Conservation (phyloP, 2,888 invertebrate genomes). For the Aelia acuminata region DNA sequence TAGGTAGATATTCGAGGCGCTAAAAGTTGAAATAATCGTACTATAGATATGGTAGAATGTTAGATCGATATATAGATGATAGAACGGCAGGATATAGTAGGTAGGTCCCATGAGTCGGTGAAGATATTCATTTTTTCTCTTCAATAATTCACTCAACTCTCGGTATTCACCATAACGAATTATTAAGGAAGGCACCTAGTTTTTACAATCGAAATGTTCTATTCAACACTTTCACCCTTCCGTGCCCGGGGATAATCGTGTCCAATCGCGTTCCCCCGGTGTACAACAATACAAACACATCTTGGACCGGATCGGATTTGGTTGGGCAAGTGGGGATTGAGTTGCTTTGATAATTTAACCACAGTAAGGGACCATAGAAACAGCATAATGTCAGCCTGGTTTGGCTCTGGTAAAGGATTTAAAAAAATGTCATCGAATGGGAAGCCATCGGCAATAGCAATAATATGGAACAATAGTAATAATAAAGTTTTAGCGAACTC, state of each 20-base stretch:
- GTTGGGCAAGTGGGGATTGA: neutral
- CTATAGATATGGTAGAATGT: too few species aligned
- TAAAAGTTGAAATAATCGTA: too few species aligned
- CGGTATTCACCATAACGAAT: slow-evolving; percentile 1
- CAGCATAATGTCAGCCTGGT: neutral
- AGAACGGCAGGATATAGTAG: too few species aligned
- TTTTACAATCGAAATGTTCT: neutral
- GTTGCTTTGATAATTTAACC: neutral
- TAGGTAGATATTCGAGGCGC: too few species aligned
- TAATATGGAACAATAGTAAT: too few species aligned
- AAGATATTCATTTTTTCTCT: neutral
- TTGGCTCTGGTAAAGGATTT: too few species aligned
- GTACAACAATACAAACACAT: slow-evolving; percentile 23
- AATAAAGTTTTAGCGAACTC: too few species aligned
- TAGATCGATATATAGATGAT: too few species aligned
- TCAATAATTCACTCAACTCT: neutral
- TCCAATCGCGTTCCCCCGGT: neutral
- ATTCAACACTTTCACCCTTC: slow-evolving; percentile 10
- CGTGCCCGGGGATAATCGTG: slow-evolving; percentile 12
- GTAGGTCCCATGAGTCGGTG: neutral
- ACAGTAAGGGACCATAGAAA: neutral
- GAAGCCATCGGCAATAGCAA: too few species aligned
- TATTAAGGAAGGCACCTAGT: neutral
- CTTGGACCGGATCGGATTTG: neutral
- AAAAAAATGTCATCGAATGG: too few species aligned